phyloP scores from a whole-genome alignment of 2,113 vertebrate genomes.

The Aspiorhynchus laticeps region DNA sequence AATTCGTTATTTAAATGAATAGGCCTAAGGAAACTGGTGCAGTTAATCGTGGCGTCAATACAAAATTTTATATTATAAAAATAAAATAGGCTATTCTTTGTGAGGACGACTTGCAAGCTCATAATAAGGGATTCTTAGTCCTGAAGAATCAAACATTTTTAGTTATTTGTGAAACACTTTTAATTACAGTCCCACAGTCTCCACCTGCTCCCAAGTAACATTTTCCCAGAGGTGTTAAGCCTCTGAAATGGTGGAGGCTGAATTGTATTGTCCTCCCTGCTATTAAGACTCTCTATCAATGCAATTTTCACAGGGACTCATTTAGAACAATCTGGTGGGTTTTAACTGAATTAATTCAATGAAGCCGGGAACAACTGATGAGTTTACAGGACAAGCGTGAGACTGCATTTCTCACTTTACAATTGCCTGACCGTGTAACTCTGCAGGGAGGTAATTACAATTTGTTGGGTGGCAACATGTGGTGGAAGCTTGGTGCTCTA shows the following conservation, averaged over 20 bases:
- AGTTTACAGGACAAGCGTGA: slow-evolving; percentile 14
- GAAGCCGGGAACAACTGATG: not conserved
- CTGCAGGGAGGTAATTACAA: slow-evolving; percentile 27
- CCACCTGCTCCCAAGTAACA: not conserved
- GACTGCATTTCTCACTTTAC: slow-evolving; percentile 9
- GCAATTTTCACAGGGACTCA: slow-evolving; percentile 1
- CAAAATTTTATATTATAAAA: too few species aligned
- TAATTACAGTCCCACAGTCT: not conserved
- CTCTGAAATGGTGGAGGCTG: not conserved
- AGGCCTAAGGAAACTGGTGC: too few species aligned
- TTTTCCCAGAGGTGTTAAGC: not conserved
- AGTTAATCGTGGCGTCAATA: too few species aligned
- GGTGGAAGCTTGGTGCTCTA: slow-evolving; percentile 2
- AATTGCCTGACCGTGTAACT: slow-evolving; percentile 1
- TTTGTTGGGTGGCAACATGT: slow-evolving; percentile 28
- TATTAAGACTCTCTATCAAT: slow-evolving; percentile 26
- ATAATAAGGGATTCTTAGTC: not conserved
- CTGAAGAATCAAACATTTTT: not conserved
- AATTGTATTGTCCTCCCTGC: slow-evolving; percentile 12
- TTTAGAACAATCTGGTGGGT: not conserved
- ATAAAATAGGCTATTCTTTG: too few species aligned
- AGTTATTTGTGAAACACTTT: not conserved
- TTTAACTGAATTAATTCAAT: slow-evolving; percentile 37
- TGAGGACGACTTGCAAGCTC: too few species aligned
- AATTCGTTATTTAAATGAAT: too few species aligned